Evolutionary conservation across 2,888 invertebrate genomes (phyloP).

Genomic region (Esperia sulphurella): DNA sequence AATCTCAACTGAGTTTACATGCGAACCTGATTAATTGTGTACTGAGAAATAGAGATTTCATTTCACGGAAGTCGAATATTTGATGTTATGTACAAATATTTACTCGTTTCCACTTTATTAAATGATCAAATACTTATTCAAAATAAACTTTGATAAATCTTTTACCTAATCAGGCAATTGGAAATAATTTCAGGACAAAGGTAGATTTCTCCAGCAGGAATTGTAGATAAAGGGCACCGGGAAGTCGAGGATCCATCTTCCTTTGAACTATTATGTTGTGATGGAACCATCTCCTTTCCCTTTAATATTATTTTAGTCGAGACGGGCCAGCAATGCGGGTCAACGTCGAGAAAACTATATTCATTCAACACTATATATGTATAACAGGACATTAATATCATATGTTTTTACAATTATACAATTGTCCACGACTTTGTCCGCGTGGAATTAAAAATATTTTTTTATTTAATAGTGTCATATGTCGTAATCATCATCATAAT

Average conservation of each 20-base stretch:
- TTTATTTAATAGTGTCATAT: background rate
- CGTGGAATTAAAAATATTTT: background rate
- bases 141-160: slow-evolving; percentile 6
- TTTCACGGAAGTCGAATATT: too few species aligned
- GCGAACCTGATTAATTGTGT: too few species aligned
- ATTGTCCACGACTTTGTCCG: background rate
- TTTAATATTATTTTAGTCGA: background rate
- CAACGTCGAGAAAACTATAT: background rate
- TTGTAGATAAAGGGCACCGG: background rate
- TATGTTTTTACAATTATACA: background rate
- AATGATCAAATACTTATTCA: background rate
- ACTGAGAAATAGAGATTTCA: too few species aligned
- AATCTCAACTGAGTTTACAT: too few species aligned
- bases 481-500: too few species aligned
- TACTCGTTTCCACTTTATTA: too few species aligned
- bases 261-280: slow-evolving; percentile 1
- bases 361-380: background rate
- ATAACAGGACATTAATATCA: background rate
- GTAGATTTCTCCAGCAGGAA: slow-evolving; percentile 38
- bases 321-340: background rate
- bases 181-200: slow-evolving; percentile 28
- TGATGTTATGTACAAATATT: too few species aligned
- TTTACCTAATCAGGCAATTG: slow-evolving; percentile 18
- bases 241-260: background rate
- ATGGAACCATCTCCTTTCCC: background rate